Conservation (phyloP, 2,888 invertebrate species). For the Oeneis ivallda region DNA sequence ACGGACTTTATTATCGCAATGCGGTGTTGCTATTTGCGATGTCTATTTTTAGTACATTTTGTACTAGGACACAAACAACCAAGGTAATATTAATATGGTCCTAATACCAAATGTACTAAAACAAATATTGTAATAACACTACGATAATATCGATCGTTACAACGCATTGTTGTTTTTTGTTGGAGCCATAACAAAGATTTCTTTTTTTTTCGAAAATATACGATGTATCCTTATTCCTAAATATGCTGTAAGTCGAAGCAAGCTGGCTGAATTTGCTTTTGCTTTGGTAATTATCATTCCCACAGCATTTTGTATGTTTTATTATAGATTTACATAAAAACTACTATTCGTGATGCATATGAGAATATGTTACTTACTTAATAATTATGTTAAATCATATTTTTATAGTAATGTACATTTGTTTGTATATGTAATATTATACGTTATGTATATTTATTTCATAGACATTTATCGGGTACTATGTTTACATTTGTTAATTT, state of each 20-base stretch:
- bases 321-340: slow-evolving; percentile 8
- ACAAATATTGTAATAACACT: no score
- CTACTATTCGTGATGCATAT: slow-evolving; percentile 9
- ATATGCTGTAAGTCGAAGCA: slow-evolving; percentile 10
- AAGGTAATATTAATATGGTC: no score
- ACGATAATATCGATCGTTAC: no score
- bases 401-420: slow-evolving; percentile 56
- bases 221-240: slow-evolving; percentile 1
- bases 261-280: slow-evolving; percentile 14
- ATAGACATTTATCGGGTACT: slow-evolving; percentile 33
- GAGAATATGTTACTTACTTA: neutral
- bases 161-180: neutral
- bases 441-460: slow-evolving; percentile 42
- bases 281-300: slow-evolving; percentile 13
- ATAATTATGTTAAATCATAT: slow-evolving; percentile 22
- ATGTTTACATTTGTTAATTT: slow-evolving; percentile 32
- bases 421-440: slow-evolving; percentile 63
- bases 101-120: no score
- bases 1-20: no score
- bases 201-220: neutral
- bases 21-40: no score
- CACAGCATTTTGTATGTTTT: slow-evolving; percentile 21
- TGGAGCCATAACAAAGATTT: neutral
- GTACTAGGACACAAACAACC: no score
- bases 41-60: no score